Base-by-base conservation (phyloP, 2,888 invertebrate genomes). In the Eudemis profundana region DNA sequence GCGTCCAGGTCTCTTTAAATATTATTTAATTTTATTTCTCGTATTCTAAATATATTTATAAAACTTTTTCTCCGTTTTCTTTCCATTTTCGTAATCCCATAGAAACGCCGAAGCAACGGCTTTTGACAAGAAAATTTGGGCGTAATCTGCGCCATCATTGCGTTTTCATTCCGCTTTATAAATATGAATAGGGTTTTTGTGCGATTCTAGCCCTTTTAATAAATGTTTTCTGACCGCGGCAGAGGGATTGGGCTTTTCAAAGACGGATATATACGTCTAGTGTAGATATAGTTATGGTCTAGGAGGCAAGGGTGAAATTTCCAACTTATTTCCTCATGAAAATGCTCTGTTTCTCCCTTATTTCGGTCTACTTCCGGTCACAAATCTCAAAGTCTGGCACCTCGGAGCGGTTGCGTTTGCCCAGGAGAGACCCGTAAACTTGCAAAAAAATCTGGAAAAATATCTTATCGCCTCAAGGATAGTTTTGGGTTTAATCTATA, bases 31-130 rank as follows among this genome's bases (percentile, higher is more conserved):
- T 42, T 15, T 14, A 15, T 15, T 15, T 29, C 27, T 7, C 5
- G 3, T 23, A 4, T 42, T 2, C 42, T 15, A 19, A 44, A 19
- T 42, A 10, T 15, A 33, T 10, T 33, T 29, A 33, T 15, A n/a
- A 19, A 19, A 33, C 17, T 12, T 59, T 50, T 38, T 36, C 36
- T 4, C 23, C 47, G 46, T 47, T 47, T 59, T 38, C 59, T 59
- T 56, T 59, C 46, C 59, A 47, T 47, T 33, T 21, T 47, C 47
- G 47, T 59, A 47, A 59, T 59, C 36, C 42, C 15, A 23, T 46
- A 46, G 36, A 59, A 38, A 59, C 23, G 33, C 47, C 14, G 21
- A 23, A 54, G n/a, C n/a, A n/a, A 53, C 21, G 36, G 10, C 47
- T 47, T 29, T 29, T 50, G 17, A 50, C 50, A 50, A 19, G 17